These are phyloP conservation scores for Sphenodon punctatus DNA, from an alignment of 2,797 vertebrate species.

Conservation along the genomic window DNA sequence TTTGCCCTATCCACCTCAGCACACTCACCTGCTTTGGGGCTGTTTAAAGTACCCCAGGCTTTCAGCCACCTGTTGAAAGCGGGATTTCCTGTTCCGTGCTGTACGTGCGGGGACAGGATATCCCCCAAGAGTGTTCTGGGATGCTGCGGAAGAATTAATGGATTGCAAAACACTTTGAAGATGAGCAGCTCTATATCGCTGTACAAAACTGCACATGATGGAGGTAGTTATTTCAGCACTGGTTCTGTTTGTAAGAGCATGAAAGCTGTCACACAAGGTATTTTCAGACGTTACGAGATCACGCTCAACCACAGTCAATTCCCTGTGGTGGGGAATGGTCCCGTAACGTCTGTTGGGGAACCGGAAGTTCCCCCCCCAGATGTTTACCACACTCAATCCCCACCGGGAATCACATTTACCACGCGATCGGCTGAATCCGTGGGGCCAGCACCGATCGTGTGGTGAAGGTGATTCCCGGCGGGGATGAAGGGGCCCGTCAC, in stretches of 20 bases:
- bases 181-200: background rate
- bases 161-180: background rate
- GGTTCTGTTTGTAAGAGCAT: background rate
- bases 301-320: too few relatives aligned
- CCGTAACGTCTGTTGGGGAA: too few relatives aligned
- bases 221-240: background rate
- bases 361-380: too few relatives aligned
- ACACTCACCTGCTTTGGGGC: background rate
- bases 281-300: too few relatives aligned
- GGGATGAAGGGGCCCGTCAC: too few relatives aligned
- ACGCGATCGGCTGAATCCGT: too few relatives aligned
- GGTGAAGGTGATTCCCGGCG: too few relatives aligned
- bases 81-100: constrained; percentile 7
- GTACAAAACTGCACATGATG: background rate
- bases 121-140: constrained; percentile 24
- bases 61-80: constrained; percentile 14
- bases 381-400: too few relatives aligned
- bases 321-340: too few relatives aligned
- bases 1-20: constrained; percentile 9
- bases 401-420: too few relatives aligned
- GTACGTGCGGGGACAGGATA: background rate
- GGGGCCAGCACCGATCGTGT: too few relatives aligned
- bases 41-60: constrained; percentile 8
- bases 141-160: background rate
- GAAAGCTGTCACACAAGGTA: too few relatives aligned